These are phyloP conservation scores for Pampusana beccarii DNA, from an alignment of 2,113 vertebrate genomes.

Conservation along the genomic window DNA sequence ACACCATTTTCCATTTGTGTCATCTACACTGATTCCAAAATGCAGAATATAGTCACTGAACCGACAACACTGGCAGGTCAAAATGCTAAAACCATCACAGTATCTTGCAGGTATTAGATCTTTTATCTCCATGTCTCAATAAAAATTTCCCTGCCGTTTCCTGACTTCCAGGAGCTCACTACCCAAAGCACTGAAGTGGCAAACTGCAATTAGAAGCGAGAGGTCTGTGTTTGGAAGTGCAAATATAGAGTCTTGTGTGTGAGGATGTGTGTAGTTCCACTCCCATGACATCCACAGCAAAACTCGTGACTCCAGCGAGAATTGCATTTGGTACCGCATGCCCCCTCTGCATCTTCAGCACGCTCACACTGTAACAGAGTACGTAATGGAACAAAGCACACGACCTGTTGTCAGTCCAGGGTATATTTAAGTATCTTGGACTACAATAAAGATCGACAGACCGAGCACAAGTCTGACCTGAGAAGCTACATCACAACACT, in stretches of 20 bases:
- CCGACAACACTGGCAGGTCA: neutral
- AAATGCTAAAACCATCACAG: neutral
- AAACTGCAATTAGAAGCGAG: neutral
- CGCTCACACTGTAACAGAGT: neutral
- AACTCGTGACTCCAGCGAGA: neutral
- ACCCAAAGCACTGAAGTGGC: fast-evolving
- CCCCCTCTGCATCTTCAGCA: neutral
- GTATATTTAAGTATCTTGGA: neutral
- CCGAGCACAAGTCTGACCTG: fast-evolving
- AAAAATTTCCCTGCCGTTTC: neutral
- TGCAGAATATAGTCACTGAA: neutral
- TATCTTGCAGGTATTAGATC: neutral
- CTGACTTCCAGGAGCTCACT: neutral
- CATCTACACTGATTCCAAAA: fast-evolving
- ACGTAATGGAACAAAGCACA: neutral
- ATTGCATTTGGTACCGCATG: neutral
- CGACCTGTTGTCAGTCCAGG: neutral
- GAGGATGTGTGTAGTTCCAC: neutral
- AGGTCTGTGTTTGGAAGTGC: neutral
- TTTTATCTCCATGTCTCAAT: neutral
- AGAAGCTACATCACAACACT: neutral
- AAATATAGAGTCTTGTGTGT: neutral
- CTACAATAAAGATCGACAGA: neutral
- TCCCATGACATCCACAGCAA: neutral
- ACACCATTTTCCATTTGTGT: neutral